phyloP scores from a whole-genome alignment of 2,113 vertebrate genomes.

The Aepyceros melampus region DNA sequence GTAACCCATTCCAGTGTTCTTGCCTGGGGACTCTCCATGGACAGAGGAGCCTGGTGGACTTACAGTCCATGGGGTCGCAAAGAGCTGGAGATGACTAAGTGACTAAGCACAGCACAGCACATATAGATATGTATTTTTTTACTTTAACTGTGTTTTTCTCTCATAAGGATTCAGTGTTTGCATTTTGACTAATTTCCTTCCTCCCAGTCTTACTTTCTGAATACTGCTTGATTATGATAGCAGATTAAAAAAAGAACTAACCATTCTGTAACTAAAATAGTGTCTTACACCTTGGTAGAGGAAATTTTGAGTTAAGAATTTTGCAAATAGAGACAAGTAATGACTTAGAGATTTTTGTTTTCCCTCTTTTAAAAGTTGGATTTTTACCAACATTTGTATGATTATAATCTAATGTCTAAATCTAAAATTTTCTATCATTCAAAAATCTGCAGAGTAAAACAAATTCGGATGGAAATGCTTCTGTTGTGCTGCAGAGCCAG shows the following conservation, averaged over 20 bases:
- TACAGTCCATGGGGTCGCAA: background rate
- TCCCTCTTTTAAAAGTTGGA: conserved; percentile 3
- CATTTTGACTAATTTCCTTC: conserved; percentile 5
- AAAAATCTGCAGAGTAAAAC: background rate
- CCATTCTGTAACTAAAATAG: background rate
- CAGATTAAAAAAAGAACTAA: background rate
- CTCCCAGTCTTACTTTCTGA: background rate
- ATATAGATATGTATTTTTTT: background rate
- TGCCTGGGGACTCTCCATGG: background rate
- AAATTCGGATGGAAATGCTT: background rate
- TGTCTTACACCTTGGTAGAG: background rate
- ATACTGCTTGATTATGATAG: conserved; percentile 25
- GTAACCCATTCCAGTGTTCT: background rate
- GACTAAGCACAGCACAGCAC: background rate
- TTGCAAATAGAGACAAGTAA: background rate
- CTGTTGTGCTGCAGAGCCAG: background rate
- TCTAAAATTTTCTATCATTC: background rate
- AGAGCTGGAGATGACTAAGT: background rate
- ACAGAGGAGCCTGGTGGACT: background rate
- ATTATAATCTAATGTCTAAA: background rate
- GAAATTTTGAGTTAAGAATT: conserved; percentile 29
- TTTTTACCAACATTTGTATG: background rate
- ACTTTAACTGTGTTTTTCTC: background rate
- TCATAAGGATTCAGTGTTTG: background rate
- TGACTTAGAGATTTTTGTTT: background rate